Percentiles rank a stretch among this genome's conserved stretches.
Evolutionary conservation across 92 coral and sea anemone species (phyloP).

Genomic region (Pocillopora grandis): DNA sequence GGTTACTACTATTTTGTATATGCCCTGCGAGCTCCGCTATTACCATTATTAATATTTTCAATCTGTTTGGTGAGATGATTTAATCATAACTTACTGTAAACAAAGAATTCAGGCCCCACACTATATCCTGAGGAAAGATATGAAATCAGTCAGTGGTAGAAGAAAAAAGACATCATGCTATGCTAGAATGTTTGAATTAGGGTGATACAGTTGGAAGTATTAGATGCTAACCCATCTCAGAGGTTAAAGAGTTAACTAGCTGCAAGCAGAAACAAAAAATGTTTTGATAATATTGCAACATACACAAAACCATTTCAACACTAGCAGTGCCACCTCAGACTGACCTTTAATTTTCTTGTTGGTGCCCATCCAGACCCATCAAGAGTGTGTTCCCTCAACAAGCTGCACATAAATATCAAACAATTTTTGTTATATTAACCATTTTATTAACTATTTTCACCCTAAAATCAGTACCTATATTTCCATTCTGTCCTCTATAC

Average conservation of each 20-base stretch:
- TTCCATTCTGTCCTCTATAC: too few species aligned
- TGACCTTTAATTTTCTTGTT: constrained; percentile 90
- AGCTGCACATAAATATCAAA: constrained; percentile 39
- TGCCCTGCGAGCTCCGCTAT: too few species aligned
- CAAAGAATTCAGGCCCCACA: constrained; percentile 96
- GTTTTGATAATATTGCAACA: too few species aligned
- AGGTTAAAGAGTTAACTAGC: too few species aligned
- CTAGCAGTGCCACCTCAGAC: background rate
- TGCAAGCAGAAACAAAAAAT: too few species aligned
- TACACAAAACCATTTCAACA: too few species aligned
- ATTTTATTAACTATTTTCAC: too few species aligned
- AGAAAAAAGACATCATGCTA: background rate
- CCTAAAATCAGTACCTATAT: too few species aligned
- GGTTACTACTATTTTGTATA: too few species aligned
- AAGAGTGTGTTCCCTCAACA: constrained; percentile 91
- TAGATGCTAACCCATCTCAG: background rate
- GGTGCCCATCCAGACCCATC: constrained; percentile 99
- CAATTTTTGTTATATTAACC: too few species aligned
- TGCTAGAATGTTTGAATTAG: background rate
- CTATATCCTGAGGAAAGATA: constrained; percentile 76
- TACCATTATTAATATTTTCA: background rate
- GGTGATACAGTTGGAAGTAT: background rate
- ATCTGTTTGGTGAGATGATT: background rate
- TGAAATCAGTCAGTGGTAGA: background rate
- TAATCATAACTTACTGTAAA: constrained; percentile 81